phyloP scores from a whole-genome alignment of 1,140 invertebrate genomes.

The Drosophila mayri region DNA sequence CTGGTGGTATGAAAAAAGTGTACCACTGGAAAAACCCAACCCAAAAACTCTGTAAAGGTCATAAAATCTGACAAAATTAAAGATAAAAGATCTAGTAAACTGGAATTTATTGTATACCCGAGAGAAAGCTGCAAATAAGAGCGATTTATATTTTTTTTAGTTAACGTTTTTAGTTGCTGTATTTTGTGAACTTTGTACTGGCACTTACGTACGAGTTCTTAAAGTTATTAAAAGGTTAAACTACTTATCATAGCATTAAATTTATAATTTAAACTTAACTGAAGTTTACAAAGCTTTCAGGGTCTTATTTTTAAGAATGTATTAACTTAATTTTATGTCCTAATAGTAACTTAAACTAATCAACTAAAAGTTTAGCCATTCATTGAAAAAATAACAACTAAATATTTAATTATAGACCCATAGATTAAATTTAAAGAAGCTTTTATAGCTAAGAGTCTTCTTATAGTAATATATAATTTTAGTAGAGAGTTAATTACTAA shows the following conservation, averaged over 20 bases:
- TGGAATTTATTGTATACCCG: constrained; percentile 14
- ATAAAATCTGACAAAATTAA: constrained; percentile 44
- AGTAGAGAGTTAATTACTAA: neutral
- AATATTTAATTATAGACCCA: too few species aligned
- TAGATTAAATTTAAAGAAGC: neutral
- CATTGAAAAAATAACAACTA: too few species aligned
- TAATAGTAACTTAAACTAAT: neutral
- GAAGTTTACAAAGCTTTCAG: neutral
- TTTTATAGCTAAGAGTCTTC: neutral
- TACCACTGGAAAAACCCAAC: neutral
- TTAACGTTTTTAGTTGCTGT: constrained; percentile 1
- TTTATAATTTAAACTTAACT: neutral
- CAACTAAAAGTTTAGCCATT: neutral
- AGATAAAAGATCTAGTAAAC: constrained; percentile 25
- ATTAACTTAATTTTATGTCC: neutral
- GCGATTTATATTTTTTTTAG: constrained; percentile 1
- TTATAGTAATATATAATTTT: neutral
- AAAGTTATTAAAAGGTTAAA: neutral
- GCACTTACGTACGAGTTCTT: neutral
- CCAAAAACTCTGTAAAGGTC: constrained; percentile 20
- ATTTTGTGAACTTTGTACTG: too few species aligned
- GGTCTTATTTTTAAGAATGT: too few species aligned
- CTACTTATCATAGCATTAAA: neutral
- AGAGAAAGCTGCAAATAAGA: constrained; percentile 7
- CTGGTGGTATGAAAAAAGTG: constrained; percentile 24